phyloP scores from a whole-genome alignment of 2,888 invertebrate genomes.

The Megamerina dolium region DNA sequence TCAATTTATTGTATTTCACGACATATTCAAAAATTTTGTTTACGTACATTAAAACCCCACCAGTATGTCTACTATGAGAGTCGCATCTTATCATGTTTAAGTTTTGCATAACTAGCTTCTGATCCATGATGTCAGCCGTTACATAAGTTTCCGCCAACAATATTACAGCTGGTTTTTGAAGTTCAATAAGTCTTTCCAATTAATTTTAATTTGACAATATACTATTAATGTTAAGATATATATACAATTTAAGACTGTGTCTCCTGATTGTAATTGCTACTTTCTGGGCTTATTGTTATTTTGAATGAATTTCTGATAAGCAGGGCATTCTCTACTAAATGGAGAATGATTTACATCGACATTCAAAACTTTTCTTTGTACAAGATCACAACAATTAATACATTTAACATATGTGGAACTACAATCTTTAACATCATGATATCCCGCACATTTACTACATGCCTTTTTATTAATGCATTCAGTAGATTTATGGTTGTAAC shows the following conservation, averaged over 20 bases:
- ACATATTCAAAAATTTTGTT: no score
- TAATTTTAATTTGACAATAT: background rate
- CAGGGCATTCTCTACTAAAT: background rate
- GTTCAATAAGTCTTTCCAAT: background rate
- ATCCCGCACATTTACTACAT: background rate
- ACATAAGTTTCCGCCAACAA: background rate
- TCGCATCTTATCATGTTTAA: background rate
- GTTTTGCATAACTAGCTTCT: background rate
- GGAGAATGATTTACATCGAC: no score
- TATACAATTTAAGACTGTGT: no score
- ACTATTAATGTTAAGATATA: no score
- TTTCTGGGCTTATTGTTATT: no score
- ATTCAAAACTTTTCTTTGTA: no score
- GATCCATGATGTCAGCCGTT: background rate
- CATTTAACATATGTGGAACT: background rate
- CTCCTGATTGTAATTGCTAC: no score
- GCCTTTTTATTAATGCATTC: slow-evolving; percentile 1
- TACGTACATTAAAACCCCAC: background rate
- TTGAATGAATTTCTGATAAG: no score
- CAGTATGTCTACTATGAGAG: background rate
- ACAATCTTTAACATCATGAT: no score
- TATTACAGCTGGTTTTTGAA: background rate
- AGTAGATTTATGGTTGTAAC: background rate
- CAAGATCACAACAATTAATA: background rate
- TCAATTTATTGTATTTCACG: background rate